Conservation (phyloP, 23 tunicate genomes). For the Trididemnum miniatum region DNA sequence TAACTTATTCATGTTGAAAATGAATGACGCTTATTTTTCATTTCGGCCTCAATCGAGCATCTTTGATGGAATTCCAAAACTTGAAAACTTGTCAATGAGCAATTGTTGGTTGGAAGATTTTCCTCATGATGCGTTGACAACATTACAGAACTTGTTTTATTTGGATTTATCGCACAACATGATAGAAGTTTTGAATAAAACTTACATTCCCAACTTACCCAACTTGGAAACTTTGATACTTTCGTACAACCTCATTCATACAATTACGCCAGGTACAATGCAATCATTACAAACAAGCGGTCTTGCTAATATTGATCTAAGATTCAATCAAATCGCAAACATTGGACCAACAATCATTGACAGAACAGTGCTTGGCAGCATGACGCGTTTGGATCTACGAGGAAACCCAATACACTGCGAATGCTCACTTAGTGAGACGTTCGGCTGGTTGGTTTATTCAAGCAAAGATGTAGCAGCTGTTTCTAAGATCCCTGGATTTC, state of each 20-base stretch:
- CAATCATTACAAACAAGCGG: not conserved
- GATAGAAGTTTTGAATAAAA: not conserved
- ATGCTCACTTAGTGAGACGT: conserved; percentile 11
- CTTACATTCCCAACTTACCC: not conserved
- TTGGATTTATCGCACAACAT: conserved; percentile 35
- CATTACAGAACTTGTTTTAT: not conserved
- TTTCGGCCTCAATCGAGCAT: conserved; percentile 10
- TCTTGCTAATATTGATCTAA: not conserved
- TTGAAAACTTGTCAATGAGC: not conserved
- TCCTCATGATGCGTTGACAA: conserved; percentile 9
- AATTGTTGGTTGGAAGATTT: conserved; percentile 15
- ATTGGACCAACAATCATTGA: not conserved
- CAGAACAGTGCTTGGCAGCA: not conserved
- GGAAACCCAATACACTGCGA: conserved; percentile 27
- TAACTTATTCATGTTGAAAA: not conserved
- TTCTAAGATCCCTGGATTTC: conserved; percentile 24
- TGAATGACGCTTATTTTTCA: not conserved
- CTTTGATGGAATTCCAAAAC: conserved; percentile 14
- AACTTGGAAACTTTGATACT: conserved; percentile 3
- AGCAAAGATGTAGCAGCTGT: not conserved
- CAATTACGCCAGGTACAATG: not conserved
- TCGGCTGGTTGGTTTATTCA: conserved; percentile 27
- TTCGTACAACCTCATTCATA: conserved; percentile 16
- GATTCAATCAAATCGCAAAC: conserved; percentile 8
- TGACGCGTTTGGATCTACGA: conserved; percentile 26